Evolutionary conservation across 2,888 invertebrate species (phyloP), one percentile per base, ranked within the genome.

Genomic region (Philaethria dido): DNA sequence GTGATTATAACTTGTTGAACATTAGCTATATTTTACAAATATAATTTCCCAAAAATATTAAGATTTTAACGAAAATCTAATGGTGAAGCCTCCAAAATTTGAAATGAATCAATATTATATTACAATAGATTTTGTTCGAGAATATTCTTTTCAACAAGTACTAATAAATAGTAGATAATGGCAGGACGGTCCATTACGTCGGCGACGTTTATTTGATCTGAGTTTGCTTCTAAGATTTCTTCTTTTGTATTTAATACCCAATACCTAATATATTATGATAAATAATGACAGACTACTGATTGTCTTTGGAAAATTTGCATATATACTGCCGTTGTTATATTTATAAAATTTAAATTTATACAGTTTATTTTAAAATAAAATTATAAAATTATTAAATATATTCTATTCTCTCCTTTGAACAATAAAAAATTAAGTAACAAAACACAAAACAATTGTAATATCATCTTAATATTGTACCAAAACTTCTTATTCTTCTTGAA

Each of bases 141-240:
- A 22, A 39, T 22, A 39, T 57, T 55, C 36, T 55, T 39, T 55
- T 55, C 55, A 42, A 22, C 22, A 11, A 42, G 36, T 39, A 22
- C 55, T 39, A 42, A 57, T 57, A 57, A 57, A 57, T 57, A 57
- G n/a, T 39, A n/a, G 22, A 39, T 57, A 57, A 57, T 22, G 55
- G 55, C 20, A n/a, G 55, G n/a, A 42, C n/a, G 39, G 55, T 42
- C 55, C n/a, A 39, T 39, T 55, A 55, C 55, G 8, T n/a, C 5
- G 39, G 39, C 20, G 55, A 39, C 55, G 55, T 55, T 39, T 55
- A 55, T 55, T 5, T 22, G 36, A 55, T 36, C 55, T 39, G 55
- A 55, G 36, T 36, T 36, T 36, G 55, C 36, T 55, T 39, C 50
- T 4, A 39, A 55, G 39, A 55, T 39, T 33, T 36, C 52, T 33